Evolutionary conservation across 2,888 invertebrate species (phyloP), one percentile per base, ranked within the genome.

Genomic region (Lasioglossum calceatum): DNA sequence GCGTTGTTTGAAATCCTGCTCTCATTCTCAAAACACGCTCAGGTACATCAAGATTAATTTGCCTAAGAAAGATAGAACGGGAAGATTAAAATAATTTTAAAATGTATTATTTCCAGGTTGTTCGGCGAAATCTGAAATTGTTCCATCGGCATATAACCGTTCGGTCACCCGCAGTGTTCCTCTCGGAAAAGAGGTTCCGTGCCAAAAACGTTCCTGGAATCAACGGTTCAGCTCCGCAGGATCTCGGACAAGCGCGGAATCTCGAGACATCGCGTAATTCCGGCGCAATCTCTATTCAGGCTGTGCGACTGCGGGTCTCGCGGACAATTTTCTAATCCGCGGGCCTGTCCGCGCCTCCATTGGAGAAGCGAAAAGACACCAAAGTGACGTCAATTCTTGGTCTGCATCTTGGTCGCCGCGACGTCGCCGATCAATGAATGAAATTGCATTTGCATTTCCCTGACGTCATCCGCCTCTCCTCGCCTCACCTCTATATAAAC

Each of bases 381-480:
- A 87, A 89, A 88, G 82, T 88, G 83, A 87, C 87, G 84, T 76
- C 81, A 84, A 74, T 77, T 85, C 87, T 27, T 27, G 27, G 79
- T 88, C 87, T 81, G 82, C 84, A 85, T 90, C 88, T 88, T 73
- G 82, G 92, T 92, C 86, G 90, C 86, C 89, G 89, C 91, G 90
- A 88, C 91, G 84, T 92, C 92, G 90, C 87, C 92, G 92, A 93
- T 93, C 93, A 92, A 91, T 91, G 92, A 92, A 91, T 90, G 91
- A 91, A 93, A 93, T 92, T 91, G 91, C 90, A 93, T 93, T 92
- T 93, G 91, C 92, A 91, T 93, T 87, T 79, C 42, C 64, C 58
- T n/a, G 36, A 77, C 79, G 64, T 81, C 83, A 79, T 84, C 76
- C 77, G 70, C 42, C 74, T 64, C 47, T n/a, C n/a, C 16, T 19